Evolutionary conservation across 2,797 vertebrate species (phyloP), one percentile per base, ranked within the genome.

Genomic region (Mormyrus hasselquistii): DNA sequence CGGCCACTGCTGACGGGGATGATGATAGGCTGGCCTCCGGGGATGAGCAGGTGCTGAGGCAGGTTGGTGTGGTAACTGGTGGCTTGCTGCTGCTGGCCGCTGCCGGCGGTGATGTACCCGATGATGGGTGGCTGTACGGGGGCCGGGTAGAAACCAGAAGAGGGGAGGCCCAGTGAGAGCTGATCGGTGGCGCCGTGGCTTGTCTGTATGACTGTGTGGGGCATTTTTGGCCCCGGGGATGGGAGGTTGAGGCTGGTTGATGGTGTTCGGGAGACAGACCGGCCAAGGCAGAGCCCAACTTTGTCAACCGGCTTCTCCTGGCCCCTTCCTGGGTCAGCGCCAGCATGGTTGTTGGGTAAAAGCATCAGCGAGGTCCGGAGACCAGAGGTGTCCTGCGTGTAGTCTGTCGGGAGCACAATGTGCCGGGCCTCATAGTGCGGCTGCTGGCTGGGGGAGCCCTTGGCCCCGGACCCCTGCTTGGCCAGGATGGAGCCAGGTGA

Each of bases 181-280:
- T 97, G 94, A 94, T 99, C 98, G 0, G 97, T 96, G 88, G 97
- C 95, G 65, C 94, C 97, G 93, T 98, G 97, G 73, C 97, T 97
- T 89, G 98, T 98, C 94, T 99, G 98, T 91, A 99, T 99, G 91
- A 99, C 98, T 0, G 98, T 98, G 92, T 99, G 98, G 8, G 98
- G 90, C 2, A 92, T 95, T 94, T 98, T 99, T 83, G 97, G 94
- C 59, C 98, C 97, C 1, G 97, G 94, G 90, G 97, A 0, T 95
- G 97, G 91, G 92, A 95, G 0, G 95, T 94, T 89, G 96, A 96
- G 91, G 96, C 94, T 90, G 94, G 92, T 1, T 95, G 92, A 92
- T 41, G 92, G 96, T 89, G 97, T 94, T 52, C 97, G 96, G 92
- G 96, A 96, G 88, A 96, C 89, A 2, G 97, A 94, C 93, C 98